phyloP scores from a whole-genome alignment of 2,888 invertebrate genomes.

The Amblyjoppa fuscipennis region DNA sequence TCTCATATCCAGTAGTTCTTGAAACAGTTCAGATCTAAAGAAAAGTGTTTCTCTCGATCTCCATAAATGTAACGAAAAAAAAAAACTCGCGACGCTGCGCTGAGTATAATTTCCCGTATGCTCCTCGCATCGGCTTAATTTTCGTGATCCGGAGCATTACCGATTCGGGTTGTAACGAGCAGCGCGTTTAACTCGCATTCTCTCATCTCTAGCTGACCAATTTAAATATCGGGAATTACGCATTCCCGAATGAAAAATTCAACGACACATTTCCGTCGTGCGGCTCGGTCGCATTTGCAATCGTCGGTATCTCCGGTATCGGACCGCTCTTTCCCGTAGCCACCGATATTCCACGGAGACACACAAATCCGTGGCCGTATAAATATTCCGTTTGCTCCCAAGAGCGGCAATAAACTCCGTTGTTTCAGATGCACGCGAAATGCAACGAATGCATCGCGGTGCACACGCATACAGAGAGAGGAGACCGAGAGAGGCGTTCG shows the following conservation, averaged over 20 bases:
- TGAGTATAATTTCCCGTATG: too few species aligned
- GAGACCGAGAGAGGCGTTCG: constrained; percentile 34
- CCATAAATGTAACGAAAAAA: too few species aligned
- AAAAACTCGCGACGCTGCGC: too few species aligned
- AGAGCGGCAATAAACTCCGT: constrained; percentile 51
- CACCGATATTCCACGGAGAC: not conserved
- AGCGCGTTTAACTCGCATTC: not conserved
- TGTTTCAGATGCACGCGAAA: constrained; percentile 60
- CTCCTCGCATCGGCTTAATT: too few species aligned
- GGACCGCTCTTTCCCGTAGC: not conserved
- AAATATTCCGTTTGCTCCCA: constrained; percentile 46
- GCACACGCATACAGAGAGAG: constrained; percentile 6
- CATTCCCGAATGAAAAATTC: not conserved
- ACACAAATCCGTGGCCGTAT: not conserved
- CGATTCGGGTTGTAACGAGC: too few species aligned
- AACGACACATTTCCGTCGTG: constrained; percentile 2
- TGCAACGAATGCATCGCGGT: constrained; percentile 47
- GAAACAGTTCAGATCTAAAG: too few species aligned
- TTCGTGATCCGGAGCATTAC: too few species aligned
- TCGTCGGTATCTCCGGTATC: not conserved
- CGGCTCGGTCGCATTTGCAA: not conserved
- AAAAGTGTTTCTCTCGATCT: too few species aligned
- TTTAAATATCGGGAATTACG: not conserved
- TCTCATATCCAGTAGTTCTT: too few species aligned
- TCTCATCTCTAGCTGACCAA: not conserved